These are phyloP conservation scores for Microtus oregoni DNA, from an alignment of 2,113 vertebrate genomes.

Conservation along the genomic window DNA sequence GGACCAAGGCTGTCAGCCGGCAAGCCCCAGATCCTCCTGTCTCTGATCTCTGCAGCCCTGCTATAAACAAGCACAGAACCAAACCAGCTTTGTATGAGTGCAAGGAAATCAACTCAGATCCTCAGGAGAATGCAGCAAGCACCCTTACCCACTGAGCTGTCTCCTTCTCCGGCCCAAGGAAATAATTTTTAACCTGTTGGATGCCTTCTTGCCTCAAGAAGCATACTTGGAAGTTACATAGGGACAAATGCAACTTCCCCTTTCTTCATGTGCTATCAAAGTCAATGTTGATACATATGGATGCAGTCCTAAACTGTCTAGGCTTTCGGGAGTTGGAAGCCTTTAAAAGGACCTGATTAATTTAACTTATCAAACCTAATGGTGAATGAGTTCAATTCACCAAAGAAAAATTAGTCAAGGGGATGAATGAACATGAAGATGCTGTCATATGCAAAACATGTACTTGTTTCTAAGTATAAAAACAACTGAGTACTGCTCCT, in stretches of 20 bases:
- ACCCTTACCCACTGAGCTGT: not conserved
- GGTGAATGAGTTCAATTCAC: conserved; percentile 69
- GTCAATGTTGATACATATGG: conserved; percentile 42
- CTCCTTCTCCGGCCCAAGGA: not conserved
- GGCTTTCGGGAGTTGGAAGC: conserved; percentile 50
- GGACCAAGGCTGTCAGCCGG: too few relatives aligned
- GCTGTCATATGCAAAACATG: conserved; percentile 41
- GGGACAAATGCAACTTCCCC: not conserved
- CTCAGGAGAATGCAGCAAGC: not conserved
- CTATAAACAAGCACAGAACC: not conserved
- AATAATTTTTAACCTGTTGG: conserved; percentile 17
- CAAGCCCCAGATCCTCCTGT: not conserved
- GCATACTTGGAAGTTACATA: not conserved
- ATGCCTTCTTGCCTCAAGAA: not conserved
- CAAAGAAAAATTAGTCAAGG: conserved; percentile 69
- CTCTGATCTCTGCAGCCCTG: too few relatives aligned
- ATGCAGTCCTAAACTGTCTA: conserved; percentile 53
- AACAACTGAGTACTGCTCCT: conserved; percentile 20
- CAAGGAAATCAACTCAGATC: not conserved
- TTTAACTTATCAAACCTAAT: conserved; percentile 69
- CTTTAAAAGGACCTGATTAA: conserved; percentile 74
- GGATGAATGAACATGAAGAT: conserved; percentile 69
- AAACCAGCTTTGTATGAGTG: not conserved
- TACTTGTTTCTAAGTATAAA: conserved; percentile 56
- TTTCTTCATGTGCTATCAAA: not conserved